Evolutionary conservation across 2,888 invertebrate species (phyloP).

Genomic region (Xiphydria camelus): DNA sequence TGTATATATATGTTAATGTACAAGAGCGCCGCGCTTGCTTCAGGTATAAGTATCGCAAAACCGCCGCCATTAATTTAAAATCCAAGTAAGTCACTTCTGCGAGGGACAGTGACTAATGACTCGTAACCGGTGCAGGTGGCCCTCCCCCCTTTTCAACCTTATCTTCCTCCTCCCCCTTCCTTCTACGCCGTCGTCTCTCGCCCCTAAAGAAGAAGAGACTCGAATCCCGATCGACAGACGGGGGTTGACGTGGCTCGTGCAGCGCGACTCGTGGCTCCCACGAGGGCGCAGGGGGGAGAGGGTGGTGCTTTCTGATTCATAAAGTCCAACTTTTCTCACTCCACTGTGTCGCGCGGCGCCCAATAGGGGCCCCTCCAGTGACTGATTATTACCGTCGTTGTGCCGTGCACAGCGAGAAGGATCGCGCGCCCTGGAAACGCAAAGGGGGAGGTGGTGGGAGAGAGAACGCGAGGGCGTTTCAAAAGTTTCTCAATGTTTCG

Average conservation of each 20-base stretch:
- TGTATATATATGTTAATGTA: too few relatives aligned
- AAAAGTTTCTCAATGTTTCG: conserved; percentile 8
- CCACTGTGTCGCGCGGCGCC: too few relatives aligned
- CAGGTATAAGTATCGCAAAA: conserved; percentile 36
- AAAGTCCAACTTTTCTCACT: conserved; percentile 18
- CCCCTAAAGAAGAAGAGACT: too few relatives aligned
- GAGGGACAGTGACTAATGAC: conserved; percentile 49
- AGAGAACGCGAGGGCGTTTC: conserved; percentile 2
- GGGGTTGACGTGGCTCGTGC: too few relatives aligned
- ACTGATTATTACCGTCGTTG: conserved; percentile 15
- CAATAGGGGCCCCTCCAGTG: conserved; percentile 12
- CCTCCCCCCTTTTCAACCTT: too few relatives aligned
- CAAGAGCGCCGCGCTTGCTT: too few relatives aligned
- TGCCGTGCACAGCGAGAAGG: conserved; percentile 3
- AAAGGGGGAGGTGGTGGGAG: not conserved
- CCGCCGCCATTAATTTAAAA: conserved; percentile 48
- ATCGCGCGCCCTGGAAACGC: not conserved
- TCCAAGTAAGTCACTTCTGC: conserved; percentile 43
- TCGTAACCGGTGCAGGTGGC: conserved; percentile 18
- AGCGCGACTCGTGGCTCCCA: too few relatives aligned
- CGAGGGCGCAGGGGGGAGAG: too few relatives aligned
- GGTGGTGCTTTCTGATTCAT: conserved; percentile 12
- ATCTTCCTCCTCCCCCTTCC: too few relatives aligned
- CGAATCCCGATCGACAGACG: too few relatives aligned
- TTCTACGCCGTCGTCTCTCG: too few relatives aligned